Evolutionary conservation across 2,113 vertebrate genomes (phyloP).

Genomic region (Dipodomys spectabilis): DNA sequence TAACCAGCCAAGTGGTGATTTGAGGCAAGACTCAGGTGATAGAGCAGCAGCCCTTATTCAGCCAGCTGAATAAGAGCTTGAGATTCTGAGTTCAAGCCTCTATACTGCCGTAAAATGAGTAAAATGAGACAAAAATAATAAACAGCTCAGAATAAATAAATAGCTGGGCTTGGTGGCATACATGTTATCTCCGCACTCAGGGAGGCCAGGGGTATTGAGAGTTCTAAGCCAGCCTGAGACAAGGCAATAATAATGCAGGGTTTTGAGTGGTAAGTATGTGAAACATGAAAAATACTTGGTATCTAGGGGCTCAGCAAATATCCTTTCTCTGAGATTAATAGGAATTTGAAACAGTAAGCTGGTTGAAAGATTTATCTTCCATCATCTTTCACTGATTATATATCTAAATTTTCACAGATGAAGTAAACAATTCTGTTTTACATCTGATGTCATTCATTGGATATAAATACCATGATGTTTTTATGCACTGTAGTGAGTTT

Average conservation of each 20-base stretch:
- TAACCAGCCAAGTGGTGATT: too few species aligned
- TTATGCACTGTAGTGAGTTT: too few species aligned
- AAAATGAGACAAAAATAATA: too few species aligned
- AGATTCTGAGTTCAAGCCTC: too few species aligned
- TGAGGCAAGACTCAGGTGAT: too few species aligned
- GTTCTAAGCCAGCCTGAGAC: not conserved
- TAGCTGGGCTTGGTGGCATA: too few species aligned
- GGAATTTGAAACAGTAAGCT: constrained; percentile 23
- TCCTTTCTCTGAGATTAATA: not conserved
- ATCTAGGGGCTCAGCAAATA: not conserved
- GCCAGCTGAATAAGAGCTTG: too few species aligned
- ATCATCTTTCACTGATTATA: not conserved
- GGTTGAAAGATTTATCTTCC: not conserved
- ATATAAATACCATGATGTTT: not conserved
- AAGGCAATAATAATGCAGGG: not conserved
- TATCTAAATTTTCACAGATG: not conserved
- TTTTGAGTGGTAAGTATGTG: constrained; percentile 27
- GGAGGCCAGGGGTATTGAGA: too few species aligned
- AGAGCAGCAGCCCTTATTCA: too few species aligned
- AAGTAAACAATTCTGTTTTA: constrained; percentile 9
- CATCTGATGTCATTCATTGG: not conserved
- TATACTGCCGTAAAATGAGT: too few species aligned
- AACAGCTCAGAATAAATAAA: too few species aligned
- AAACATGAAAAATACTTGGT: not conserved
- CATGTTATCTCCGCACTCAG: too few species aligned